Percentiles rank a stretch among this genome's conserved stretches.
Conservation (phyloP, 2,113 vertebrate genomes). For the Sialia sialis region DNA sequence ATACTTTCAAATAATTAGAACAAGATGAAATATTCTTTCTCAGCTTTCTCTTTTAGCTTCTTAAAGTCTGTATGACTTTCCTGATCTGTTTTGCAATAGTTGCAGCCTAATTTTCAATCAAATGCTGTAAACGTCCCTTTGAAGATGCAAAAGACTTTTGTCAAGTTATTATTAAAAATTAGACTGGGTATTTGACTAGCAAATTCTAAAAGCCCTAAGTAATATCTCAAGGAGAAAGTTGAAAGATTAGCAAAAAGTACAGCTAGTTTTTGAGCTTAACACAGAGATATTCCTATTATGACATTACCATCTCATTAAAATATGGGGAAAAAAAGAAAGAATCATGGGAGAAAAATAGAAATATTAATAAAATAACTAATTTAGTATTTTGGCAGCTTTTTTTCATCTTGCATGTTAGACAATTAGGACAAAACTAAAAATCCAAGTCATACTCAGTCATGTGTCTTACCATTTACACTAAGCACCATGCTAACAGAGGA, state of each 20-base stretch:
- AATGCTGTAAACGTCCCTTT: not conserved
- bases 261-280: not conserved
- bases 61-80: not conserved
- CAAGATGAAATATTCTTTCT: not conserved
- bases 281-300: not conserved
- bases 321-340: not conserved
- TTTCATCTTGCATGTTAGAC: not conserved
- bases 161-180: not conserved
- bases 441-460: not conserved
- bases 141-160: not conserved
- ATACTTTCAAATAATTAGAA: not conserved
- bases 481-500: slow-evolving; percentile 91
- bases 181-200: not conserved
- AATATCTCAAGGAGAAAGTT: not conserved
- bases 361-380: not conserved
- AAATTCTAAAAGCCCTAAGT: not conserved
- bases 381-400: not conserved
- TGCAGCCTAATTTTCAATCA: not conserved
- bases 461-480: slow-evolving; percentile 84
- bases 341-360: not conserved
- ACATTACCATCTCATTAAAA: not conserved
- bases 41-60: not conserved
- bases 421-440: not conserved
- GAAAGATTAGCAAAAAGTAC: not conserved
- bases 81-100: not conserved